These are phyloP conservation scores for Hybos culiciformis DNA, from an alignment of 2,888 invertebrate genomes.

Conservation along the genomic window DNA sequence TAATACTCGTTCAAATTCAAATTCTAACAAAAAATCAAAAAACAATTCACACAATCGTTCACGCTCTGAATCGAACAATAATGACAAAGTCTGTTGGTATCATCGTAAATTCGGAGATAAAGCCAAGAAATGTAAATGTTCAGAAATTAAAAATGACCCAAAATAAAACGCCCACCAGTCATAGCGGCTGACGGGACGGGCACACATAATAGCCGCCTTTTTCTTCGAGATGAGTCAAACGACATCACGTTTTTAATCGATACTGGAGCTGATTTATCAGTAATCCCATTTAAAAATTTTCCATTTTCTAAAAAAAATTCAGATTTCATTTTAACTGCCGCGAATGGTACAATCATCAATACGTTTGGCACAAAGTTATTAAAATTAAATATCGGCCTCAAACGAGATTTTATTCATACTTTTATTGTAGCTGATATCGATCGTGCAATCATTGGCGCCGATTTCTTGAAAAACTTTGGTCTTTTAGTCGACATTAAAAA, in stretches of 20 bases:
- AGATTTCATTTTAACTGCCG: not conserved
- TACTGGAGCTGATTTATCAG: not conserved
- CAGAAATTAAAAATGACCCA: not conserved
- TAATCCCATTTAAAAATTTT: not conserved
- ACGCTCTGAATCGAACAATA: too few relatives aligned
- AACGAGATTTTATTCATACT: slow-evolving; percentile 1
- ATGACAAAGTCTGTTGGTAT: not conserved
- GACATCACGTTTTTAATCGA: not conserved
- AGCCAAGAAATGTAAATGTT: not conserved
- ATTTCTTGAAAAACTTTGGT: not conserved
- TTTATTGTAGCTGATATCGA: slow-evolving; percentile 3
- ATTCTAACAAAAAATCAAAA: too few relatives aligned
- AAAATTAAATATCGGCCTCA: slow-evolving; percentile 5
- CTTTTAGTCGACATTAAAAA: not conserved
- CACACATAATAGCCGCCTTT: not conserved
- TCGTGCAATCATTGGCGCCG: not conserved
- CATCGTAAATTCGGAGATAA: not conserved
- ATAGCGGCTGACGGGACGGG: not conserved
- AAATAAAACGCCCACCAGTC: not conserved
- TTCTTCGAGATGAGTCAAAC: not conserved
- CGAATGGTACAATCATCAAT: slow-evolving; percentile 3
- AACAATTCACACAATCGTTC: too few relatives aligned
- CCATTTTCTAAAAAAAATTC: not conserved
- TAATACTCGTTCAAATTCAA: too few relatives aligned
- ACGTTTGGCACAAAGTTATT: slow-evolving; percentile 6